Base-by-base conservation (phyloP, 1,140 invertebrate genomes). In the Cylas formicarius region DNA sequence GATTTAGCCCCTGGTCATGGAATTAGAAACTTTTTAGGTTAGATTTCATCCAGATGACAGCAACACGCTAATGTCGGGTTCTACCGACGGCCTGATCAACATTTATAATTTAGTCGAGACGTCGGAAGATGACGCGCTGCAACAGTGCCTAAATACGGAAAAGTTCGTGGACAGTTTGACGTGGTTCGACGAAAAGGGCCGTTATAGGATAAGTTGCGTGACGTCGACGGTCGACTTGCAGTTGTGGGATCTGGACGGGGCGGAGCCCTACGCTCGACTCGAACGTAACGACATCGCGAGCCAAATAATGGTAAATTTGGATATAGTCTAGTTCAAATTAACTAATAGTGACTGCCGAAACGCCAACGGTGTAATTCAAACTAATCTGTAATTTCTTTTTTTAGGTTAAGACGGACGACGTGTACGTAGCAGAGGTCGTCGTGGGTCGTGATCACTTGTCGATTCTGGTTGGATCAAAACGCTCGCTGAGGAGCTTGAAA, bases 21-120 rank as follows among this genome's bases (percentile, higher is more conserved):
- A 6, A 6, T 37, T 6, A 24, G 14, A 17, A 34, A 17, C 22
- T 44, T 41, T 49, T n/a, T 32, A 61, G 56, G 50, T 64, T 3
- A 60, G 75, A 53, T 96, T 94, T 66, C 82, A 91, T 71, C 71
- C 80, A 24, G 67, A 52, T n/a, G 77, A 84, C 59, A 63, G 72
- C 7, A 76, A 88, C 62, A 66, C 72, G 13, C 58, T 95, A 29
- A 75, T 79, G 28, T 79, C 83, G 1, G 86, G 86, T 0, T 83
- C 86, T 14, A 77, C 79, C 0, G 90, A 95, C 69, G 89, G 90
- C 0, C 68, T 94, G 1, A 77, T 94, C 1, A 94, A 93, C 68
- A 60, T 90, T 13, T 95, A 82, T 65, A 83, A 94, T 62, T 69
- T 94, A 1, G 74, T 70, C 31, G 69, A 90, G 63, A 52, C 69